A percentile compares a stretch with the other conserved stretches of the same genome.
These are phyloP conservation scores for Zaprionus capensis DNA, from an alignment of 1,140 invertebrate species.

Conservation along the genomic window DNA sequence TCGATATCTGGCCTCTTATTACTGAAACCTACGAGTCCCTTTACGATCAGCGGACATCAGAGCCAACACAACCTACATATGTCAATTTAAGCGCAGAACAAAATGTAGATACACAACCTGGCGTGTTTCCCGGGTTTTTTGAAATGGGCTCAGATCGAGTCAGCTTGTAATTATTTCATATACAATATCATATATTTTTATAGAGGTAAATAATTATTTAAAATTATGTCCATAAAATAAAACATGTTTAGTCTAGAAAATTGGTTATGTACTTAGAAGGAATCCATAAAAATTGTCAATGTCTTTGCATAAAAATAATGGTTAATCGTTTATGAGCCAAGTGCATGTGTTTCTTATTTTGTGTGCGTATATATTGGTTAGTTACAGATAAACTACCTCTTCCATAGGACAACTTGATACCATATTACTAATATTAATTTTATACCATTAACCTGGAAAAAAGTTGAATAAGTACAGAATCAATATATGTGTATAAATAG, in stretches of 20 bases:
- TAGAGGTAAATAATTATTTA: neutral
- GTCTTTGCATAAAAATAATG: neutral
- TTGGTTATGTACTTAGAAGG: neutral
- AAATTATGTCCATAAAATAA: neutral
- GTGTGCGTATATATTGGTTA: neutral
- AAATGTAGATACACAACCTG: constrained; percentile 79
- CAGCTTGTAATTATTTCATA: neutral
- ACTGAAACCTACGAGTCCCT: constrained; percentile 80
- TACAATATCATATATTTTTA: neutral
- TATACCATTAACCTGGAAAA: neutral
- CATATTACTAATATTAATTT: neutral
- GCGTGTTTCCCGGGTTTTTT: constrained; percentile 84
- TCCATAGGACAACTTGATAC: neutral
- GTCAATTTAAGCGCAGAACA: constrained; percentile 84
- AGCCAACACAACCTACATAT: constrained; percentile 64
- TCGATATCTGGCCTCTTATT: constrained; percentile 87
- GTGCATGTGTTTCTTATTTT: neutral
- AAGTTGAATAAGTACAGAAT: neutral
- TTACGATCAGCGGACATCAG: constrained; percentile 37
- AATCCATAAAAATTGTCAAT: neutral
- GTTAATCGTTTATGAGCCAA: neutral
- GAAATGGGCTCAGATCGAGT: constrained; percentile 38
- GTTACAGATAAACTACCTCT: neutral
- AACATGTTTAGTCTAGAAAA: neutral
- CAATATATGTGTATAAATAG: neutral